Evolutionary conservation across 2,888 invertebrate genomes (phyloP).

Genomic region (Nebria brevicollis): DNA sequence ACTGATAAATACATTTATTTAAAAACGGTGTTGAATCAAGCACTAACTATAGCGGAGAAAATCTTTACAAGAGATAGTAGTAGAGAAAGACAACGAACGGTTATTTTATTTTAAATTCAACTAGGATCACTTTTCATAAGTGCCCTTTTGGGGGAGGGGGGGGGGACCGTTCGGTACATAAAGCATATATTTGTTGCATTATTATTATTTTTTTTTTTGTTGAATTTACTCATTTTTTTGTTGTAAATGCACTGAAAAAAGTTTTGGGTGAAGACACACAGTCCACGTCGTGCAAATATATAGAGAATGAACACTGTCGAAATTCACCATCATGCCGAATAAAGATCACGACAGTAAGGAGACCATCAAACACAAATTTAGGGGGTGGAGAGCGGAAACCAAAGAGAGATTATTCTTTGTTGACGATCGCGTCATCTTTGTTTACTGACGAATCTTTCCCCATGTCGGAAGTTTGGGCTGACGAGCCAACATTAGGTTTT

Average conservation of each 20-base stretch:
- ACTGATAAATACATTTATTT: slow-evolving; percentile 41
- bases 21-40: slow-evolving; percentile 46
- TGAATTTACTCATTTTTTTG: background rate
- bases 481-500: slow-evolving; percentile 37
- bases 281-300: slow-evolving; percentile 1
- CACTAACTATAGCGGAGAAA: slow-evolving; percentile 42
- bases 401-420: slow-evolving; percentile 54
- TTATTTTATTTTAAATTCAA: background rate
- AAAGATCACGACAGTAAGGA: slow-evolving; percentile 1
- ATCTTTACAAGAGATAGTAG: slow-evolving; percentile 44
- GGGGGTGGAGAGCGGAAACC: background rate
- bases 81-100: slow-evolving; percentile 7
- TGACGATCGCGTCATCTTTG: slow-evolving; percentile 57
- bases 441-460: slow-evolving; percentile 55
- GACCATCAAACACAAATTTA: background rate
- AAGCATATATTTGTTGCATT: background rate
- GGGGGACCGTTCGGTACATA: background rate
- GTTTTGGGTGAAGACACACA: background rate
- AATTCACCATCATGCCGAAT: background rate
- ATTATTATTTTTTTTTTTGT: background rate
- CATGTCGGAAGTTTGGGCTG: slow-evolving; percentile 52
- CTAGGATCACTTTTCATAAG: slow-evolving; percentile 3
- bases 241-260: background rate
- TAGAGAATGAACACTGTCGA: background rate
- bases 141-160: background rate